A percentile compares a stretch with the other conserved stretches of the same genome.
These are phyloP conservation scores for Colius striatus DNA, from an alignment of 2,113 vertebrate species.

Conservation along the genomic window DNA sequence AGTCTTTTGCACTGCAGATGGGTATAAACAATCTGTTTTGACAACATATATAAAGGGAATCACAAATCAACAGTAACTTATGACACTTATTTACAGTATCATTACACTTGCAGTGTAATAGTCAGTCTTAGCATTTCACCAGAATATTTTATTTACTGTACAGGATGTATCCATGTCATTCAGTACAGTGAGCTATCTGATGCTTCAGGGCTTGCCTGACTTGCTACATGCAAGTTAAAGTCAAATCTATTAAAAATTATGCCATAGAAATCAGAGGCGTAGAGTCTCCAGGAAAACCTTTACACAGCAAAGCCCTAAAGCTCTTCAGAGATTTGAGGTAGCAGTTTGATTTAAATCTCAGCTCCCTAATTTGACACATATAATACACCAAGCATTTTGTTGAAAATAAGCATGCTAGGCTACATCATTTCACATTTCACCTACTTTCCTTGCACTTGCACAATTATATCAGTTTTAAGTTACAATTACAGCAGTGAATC, in stretches of 20 bases:
- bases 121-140: background rate
- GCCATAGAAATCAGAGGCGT: background rate
- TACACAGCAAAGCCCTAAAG: background rate
- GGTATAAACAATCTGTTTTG: background rate
- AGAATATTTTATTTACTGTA: background rate
- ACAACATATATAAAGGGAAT: background rate
- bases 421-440: background rate
- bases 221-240: background rate
- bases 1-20: background rate
- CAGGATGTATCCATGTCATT: background rate
- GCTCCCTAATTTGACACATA: background rate
- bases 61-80: background rate
- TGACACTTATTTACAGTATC: background rate
- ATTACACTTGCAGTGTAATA: accelerated
- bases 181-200: background rate
- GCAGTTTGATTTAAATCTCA: background rate
- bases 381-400: accelerated
- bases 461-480: background rate
- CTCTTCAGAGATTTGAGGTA: background rate
- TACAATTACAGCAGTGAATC: background rate
- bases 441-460: background rate
- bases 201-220: background rate
- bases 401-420: background rate
- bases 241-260: background rate
- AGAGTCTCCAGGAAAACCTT: background rate